Evolutionary conservation across 2,888 invertebrate genomes (phyloP).

Genomic region (Drosophila anomalata): DNA sequence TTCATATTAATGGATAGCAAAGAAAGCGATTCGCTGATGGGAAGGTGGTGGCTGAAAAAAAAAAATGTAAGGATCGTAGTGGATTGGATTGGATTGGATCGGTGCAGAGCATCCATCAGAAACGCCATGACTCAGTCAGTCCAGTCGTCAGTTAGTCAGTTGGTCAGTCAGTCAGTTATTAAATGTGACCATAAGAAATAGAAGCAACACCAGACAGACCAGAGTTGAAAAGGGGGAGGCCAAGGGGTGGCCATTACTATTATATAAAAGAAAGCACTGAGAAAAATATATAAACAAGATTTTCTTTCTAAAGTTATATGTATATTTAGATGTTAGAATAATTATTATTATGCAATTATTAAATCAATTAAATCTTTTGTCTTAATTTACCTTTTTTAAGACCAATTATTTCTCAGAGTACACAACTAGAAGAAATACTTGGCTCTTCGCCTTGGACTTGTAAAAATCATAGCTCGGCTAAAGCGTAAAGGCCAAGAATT

Average conservation of each 20-base stretch:
- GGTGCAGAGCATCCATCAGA: constrained; percentile 43
- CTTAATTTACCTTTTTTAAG: neutral
- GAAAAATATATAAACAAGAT: neutral
- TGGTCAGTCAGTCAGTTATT: constrained; percentile 60
- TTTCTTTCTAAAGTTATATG: neutral
- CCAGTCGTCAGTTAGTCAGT: constrained; percentile 55
- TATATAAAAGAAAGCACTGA: neutral
- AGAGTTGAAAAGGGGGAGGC: constrained; percentile 8
- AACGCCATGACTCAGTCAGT: constrained; percentile 6
- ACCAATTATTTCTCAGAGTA: neutral
- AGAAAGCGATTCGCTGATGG: constrained; percentile 28
- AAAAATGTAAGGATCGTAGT: neutral
- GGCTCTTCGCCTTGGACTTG: constrained; percentile 41
- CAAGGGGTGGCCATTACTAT: constrained; percentile 2
- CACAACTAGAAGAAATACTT: neutral
- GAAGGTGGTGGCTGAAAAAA: constrained; percentile 1
- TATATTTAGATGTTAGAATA: neutral
- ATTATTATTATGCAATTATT: no score
- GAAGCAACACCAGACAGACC: constrained; percentile 18
- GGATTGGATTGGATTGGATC: constrained; percentile 11
- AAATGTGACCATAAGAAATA: constrained; percentile 67
- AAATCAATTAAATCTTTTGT: neutral
- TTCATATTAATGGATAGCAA: constrained; percentile 14
- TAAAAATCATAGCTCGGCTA: constrained; percentile 68
- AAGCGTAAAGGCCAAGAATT: constrained; percentile 78